Percentiles rank a stretch among this genome's conserved stretches.
Conservation (phyloP, 2,113 vertebrate genomes). For the Labrus mixtus region DNA sequence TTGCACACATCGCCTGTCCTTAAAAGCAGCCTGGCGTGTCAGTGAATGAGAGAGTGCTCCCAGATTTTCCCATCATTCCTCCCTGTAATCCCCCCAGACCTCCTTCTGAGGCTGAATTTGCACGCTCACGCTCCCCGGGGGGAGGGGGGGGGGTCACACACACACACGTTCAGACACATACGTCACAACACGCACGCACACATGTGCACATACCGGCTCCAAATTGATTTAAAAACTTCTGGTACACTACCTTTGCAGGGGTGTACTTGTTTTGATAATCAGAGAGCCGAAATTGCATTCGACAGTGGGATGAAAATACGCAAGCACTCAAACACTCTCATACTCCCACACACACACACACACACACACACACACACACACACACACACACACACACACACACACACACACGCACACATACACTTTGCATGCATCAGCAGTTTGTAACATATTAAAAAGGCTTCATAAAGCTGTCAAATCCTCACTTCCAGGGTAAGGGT, state of each 20-base stretch:
- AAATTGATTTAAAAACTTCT: slow-evolving; percentile 47
- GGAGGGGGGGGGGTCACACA: slow-evolving; percentile 36
- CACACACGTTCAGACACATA: slow-evolving; percentile 20
- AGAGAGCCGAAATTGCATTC: slow-evolving; percentile 27
- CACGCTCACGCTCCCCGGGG: slow-evolving; percentile 69
- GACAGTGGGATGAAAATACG: slow-evolving; percentile 1
- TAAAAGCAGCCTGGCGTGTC: slow-evolving; percentile 79
- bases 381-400: slow-evolving; percentile 31
- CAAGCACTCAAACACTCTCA: not conserved
- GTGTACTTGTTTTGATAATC: slow-evolving; percentile 55
- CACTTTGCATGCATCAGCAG: slow-evolving; percentile 58
- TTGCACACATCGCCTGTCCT: slow-evolving; percentile 51
- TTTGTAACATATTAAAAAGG: slow-evolving; percentile 55
- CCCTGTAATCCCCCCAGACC: slow-evolving; percentile 79
- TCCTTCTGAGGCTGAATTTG: slow-evolving; percentile 77
- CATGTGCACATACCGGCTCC: slow-evolving; percentile 16
- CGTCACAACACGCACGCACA: not conserved
- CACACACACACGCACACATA: slow-evolving; percentile 33
- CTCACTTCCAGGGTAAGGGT: slow-evolving; percentile 29
- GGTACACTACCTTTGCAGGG: slow-evolving; percentile 38
- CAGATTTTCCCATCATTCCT: slow-evolving; percentile 81
- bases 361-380: slow-evolving; percentile 29
- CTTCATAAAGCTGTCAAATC: slow-evolving; percentile 61
- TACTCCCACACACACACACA: not conserved
- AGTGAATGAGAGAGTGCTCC: slow-evolving; percentile 76